Base-by-base conservation (phyloP, 2,113 vertebrate genomes). In the Antennarius striatus region DNA sequence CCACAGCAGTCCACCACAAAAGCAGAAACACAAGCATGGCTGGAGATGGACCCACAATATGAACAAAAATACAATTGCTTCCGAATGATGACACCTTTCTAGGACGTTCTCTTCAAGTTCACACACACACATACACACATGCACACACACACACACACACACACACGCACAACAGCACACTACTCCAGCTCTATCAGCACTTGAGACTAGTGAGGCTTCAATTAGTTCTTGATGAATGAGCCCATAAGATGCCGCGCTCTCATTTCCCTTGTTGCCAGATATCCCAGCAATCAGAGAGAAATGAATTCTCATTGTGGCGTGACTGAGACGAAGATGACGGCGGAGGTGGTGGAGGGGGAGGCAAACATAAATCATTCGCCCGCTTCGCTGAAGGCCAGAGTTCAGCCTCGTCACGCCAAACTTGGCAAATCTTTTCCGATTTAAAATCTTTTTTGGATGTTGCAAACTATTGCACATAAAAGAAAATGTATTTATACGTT, bases 201-300 rank as follows among this genome's bases (percentile, higher is more conserved):
- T 96, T 94, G 95, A 96, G 92, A 95, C 90, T 94, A 94, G 94
- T 93, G 94, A 95, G 94, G 93, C 94, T 96, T 98, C 95, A 97
- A 98, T 97, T 96, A 98, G 95, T 96, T 96, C 95, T 96, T 98
- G 96, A 97, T 97, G 96, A 98, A 97, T 95, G 95, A 97, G 94
- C 94, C 93, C 93, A 95, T 94, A 95, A 96, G 95, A 95, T 93
- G 93, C 90, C 91, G 92, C 94, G 93, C 93, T 94, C 94, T 96
- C 94, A 95, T 95, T 96, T 96, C 95, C 94, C 94, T 92, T 93
- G 94, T 93, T 92, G 93, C 93, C 84, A 93, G 94, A 94, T 94
- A 95, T 94, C 93, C 94, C 92, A 93, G 91, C 93, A 94, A 94
- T 90, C 94, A 93, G 93, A 94, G 93, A 94, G 94, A 96, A 86